Evolutionary conservation across 2,888 invertebrate species (phyloP), one percentile per base, ranked within the genome.

Genomic region (Agrochola lychnidis): DNA sequence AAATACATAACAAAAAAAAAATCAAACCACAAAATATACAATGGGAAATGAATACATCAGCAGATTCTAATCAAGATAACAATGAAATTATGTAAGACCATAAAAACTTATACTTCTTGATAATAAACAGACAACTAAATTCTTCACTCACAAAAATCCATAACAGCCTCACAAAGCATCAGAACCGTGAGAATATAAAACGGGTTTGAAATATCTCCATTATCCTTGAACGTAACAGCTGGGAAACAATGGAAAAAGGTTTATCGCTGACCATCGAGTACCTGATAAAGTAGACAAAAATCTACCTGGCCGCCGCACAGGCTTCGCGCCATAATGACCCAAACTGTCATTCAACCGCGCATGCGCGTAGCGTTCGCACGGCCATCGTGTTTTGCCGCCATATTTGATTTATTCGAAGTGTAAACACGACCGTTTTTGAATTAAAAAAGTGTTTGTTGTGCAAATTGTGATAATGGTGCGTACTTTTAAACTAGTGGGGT

Each of bases 311-410:
- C 61, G 36, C 4, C 79, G 92, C 92, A 92, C 84, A 78, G 82
- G 76, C 74, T 79, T 91, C 90, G 91, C 91, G 89, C 89, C 92
- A 89, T 90, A 91, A 93, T 93, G 92, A 93, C 93, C 92, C 88
- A 92, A 93, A 93, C 93, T 94, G 94, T 95, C 95, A 95, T 94
- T 95, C 94, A 91, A 85, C 85, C 90, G 92, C 91, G 92, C 89
- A 87, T 88, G 87, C 89, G 86, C 83, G 91, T 90, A 93, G 91
- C 90, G 91, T 79, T 91, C 95, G 95, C 95, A 95, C 95, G 96
- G 85, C 74, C 57, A 68, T 51, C 79, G 76, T 76, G 86, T 83
- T 73, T 78, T 76, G 63, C 87, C 87, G 87, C 89, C 90, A 86
- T 87, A 75, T 89, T 89, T 77, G 53, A 73, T 61, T 74, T 56